Base-by-base conservation (phyloP, 1,140 invertebrate species). In the Tetragnatha versicolor region DNA sequence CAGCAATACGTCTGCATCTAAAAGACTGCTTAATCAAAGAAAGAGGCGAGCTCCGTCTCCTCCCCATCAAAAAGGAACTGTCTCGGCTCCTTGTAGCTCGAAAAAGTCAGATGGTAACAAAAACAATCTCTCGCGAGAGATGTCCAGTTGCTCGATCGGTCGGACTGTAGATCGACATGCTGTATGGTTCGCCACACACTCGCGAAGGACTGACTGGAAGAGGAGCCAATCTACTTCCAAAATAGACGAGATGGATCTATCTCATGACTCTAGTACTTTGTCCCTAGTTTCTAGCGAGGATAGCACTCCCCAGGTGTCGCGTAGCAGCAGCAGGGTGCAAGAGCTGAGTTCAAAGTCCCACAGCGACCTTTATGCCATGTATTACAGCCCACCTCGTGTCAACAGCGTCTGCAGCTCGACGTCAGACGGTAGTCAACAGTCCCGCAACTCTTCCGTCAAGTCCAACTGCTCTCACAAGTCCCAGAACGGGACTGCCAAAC, bases 281-380 rank as follows among this genome's bases (percentile, higher is more conserved):
- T 87, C 86, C 4, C 22, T 81, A 7, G 80, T 79, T 17, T 81
- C 73, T 22, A 88, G 88, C 79, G 87, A 88, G 69, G 87, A 88
- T 81, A 88, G 87, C 49, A 88, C 88, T 0, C 88, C 88, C 20
- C 87, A 88, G 73, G 86, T 88, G 0, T 88, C 87, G 9, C 81
- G 88, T 20, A 88, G 87, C 29, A 88, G 88, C 81, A 88, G 87
- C 4, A 81, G 87, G n/a, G 87, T 70, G 17, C 76, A 80, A 61
- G 72, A 73, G 39, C 29, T 80, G 12, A 66, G 70, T 27, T 58
- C 80, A 31, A 79, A 77, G 35, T 68, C 79, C 29, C 73, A 78
- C 49, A 37, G 66, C 14, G 68, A 80, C 80, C 49, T 84, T 79
- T 72, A 81, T 80, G 22, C 82, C 82, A 80, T 83, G 80, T 69